Base-by-base conservation (phyloP, 92 coral and sea anemone genomes). In the Nematostella vectensis region DNA sequence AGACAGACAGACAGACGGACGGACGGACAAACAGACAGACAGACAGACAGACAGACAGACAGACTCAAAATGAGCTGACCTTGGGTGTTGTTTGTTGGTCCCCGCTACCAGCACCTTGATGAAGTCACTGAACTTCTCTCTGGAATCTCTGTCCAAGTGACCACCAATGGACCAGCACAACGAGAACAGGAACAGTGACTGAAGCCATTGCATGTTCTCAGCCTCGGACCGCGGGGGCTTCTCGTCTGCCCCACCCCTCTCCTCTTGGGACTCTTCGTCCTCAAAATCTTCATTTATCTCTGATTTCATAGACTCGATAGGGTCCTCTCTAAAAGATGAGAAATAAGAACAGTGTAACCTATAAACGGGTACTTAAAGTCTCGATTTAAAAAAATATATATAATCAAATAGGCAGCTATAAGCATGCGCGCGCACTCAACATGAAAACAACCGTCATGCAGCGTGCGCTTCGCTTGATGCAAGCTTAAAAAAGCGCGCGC, bases 141-240 rank as follows among this genome's bases (percentile, higher is more conserved):
- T 77, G 1, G 95, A 89, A 31, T 78, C 89, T 36, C 89, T 75
- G 71, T 89, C 97, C 68, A 89, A 63, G 36, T 77, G 76, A 19
- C 95, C 97, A 24, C 97, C 97, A 42, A 89, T 71, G 11, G 95
- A 77, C 97, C 97, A 89, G 51, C 95, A 85, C 26, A 89, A 68
- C 31, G 97, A 73, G 74, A 89, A 89, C 74, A 89, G 60, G 50
- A 77, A 85, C 59, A 85, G 69, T 16, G 97, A 89, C 80, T 89
- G 97, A 52, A 89, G 64, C 97, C 97, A 89, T 62, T 89, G 97
- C 63, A 85, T 51, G 47, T 61, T 61, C 27, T 89, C 97, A 9
- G 88, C 80, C 55, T 89, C 97, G 12, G 95, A 67, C 58, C 60
- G 75, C 21, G 85, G 79, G 3, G 97, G 95, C 42, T 77, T 81